Evolutionary conservation across 2,888 invertebrate species (phyloP).

Genomic region (Lingula anatina): DNA sequence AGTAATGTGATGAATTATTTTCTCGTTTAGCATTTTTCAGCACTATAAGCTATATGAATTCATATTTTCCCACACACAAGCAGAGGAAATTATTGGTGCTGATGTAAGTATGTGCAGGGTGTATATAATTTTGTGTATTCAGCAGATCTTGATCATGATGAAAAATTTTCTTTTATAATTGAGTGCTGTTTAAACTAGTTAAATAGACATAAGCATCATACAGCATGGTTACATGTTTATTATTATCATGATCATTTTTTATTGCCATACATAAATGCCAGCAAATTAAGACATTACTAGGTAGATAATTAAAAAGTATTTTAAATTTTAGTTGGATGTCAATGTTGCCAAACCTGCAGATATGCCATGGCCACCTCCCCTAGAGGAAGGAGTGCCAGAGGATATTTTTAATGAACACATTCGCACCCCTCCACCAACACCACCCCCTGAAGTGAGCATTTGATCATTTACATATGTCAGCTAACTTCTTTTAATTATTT

Average conservation of each 20-base stretch:
- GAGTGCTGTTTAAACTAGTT: too few species aligned
- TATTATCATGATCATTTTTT: too few species aligned
- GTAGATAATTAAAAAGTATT: too few species aligned
- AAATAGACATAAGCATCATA: too few species aligned
- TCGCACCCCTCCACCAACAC: slow-evolving; percentile 36
- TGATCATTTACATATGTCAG: too few species aligned
- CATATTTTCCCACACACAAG: slow-evolving; percentile 39
- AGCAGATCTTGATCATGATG: too few species aligned
- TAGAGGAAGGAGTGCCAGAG: slow-evolving; percentile 39
- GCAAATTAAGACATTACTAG: too few species aligned
- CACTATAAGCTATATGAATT: slow-evolving; percentile 43
- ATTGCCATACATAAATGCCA: too few species aligned
- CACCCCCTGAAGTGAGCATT: slow-evolving; percentile 27
- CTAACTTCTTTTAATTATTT: too few species aligned
- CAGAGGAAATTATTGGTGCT: slow-evolving; percentile 44
- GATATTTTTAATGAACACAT: slow-evolving; percentile 26
- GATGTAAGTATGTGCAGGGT: slow-evolving; percentile 28
- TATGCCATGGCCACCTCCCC: slow-evolving; percentile 42
- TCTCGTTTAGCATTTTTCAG: slow-evolving; percentile 38
- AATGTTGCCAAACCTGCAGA: slow-evolving; percentile 36
- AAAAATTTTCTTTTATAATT: too few species aligned
- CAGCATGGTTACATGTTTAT: too few species aligned
- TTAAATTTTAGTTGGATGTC: slow-evolving; percentile 31
- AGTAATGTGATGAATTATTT: not conserved
- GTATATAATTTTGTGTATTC: too few species aligned